Evolutionary conservation across 2,797 vertebrate species (phyloP).

Genomic region (Channa striata): DNA sequence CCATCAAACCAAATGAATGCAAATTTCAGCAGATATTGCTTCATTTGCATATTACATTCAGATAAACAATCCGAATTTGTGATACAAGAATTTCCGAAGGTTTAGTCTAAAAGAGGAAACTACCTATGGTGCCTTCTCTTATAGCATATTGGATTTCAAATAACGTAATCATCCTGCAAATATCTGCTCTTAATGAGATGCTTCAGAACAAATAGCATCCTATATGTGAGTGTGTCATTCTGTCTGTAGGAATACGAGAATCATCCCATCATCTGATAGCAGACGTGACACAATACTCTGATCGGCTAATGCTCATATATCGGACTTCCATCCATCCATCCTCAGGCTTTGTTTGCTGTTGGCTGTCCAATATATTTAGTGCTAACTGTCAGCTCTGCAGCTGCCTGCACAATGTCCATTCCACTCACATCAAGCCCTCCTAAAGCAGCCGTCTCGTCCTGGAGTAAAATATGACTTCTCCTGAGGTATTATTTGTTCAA

Average conservation of each 20-base stretch:
- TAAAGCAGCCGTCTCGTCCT: slow-evolving; percentile 47
- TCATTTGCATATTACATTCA: slow-evolving; percentile 33
- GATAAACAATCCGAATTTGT: not conserved
- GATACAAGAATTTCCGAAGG: not conserved
- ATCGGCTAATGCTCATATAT: slow-evolving; percentile 41
- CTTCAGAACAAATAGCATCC: slow-evolving; percentile 31
- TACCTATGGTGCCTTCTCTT: not conserved
- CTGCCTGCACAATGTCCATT: slow-evolving; percentile 56
- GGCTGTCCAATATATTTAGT: slow-evolving; percentile 59
- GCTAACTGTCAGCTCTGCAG: slow-evolving; percentile 55
- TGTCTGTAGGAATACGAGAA: slow-evolving; percentile 17
- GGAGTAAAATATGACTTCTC: slow-evolving; percentile 57
- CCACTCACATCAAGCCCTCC: slow-evolving; percentile 63
- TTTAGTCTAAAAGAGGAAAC: not conserved
- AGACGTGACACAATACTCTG: slow-evolving; percentile 44
- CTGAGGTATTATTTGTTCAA: slow-evolving; percentile 62
- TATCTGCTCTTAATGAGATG: slow-evolving; percentile 37
- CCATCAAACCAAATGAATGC: slow-evolving; percentile 27
- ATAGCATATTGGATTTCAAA: slow-evolving; percentile 4
- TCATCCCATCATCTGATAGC: slow-evolving; percentile 33
- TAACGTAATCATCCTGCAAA: not conserved
- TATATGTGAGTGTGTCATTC: slow-evolving; percentile 13
- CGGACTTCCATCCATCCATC: slow-evolving; percentile 51
- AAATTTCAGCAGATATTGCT: slow-evolving; percentile 13
- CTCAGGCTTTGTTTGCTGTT: slow-evolving; percentile 56